Evolutionary conservation across 2,888 invertebrate genomes (phyloP).

Genomic region (Coelinius sp.): DNA sequence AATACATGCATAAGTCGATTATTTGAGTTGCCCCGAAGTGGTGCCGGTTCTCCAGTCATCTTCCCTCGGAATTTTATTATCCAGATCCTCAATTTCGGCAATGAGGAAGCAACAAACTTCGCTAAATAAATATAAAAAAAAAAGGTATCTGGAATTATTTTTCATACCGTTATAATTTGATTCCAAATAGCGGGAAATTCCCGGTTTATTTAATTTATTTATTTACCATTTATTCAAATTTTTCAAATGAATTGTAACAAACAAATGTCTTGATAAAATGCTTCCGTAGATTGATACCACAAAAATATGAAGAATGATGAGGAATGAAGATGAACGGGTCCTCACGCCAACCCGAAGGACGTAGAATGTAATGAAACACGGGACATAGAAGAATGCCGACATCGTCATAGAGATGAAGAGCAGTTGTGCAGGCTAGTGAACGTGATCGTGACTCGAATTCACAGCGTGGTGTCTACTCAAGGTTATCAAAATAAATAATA

Average conservation of each 20-base stretch:
- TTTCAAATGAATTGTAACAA: background rate
- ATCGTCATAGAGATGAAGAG: conserved; percentile 31
- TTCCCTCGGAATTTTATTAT: conserved; percentile 32
- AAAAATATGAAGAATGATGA: background rate
- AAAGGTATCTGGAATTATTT: conserved; percentile 1
- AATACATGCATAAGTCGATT: conserved; percentile 1
- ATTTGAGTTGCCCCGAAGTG: background rate
- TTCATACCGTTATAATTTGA: conserved; percentile 1
- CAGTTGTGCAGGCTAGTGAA: conserved; percentile 35
- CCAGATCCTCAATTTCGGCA: conserved; percentile 31
- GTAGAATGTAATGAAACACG: conserved; percentile 16
- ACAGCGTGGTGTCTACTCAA: conserved; percentile 21
- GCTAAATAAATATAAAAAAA: conserved; percentile 7
- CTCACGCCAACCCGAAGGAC: conserved; percentile 26
- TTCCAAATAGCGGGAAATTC: background rate
- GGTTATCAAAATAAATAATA: conserved; percentile 1
- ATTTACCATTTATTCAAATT: conserved; percentile 9
- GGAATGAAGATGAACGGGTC: conserved; percentile 28
- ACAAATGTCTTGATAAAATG: background rate
- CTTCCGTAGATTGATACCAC: background rate
- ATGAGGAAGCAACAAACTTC: conserved; percentile 28
- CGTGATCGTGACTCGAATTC: conserved; percentile 50
- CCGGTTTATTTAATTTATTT: background rate
- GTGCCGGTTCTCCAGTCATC: conserved; percentile 6
- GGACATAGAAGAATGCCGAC: conserved; percentile 33